Conservation (phyloP, 2,113 vertebrate species). For the Gambusia affinis region DNA sequence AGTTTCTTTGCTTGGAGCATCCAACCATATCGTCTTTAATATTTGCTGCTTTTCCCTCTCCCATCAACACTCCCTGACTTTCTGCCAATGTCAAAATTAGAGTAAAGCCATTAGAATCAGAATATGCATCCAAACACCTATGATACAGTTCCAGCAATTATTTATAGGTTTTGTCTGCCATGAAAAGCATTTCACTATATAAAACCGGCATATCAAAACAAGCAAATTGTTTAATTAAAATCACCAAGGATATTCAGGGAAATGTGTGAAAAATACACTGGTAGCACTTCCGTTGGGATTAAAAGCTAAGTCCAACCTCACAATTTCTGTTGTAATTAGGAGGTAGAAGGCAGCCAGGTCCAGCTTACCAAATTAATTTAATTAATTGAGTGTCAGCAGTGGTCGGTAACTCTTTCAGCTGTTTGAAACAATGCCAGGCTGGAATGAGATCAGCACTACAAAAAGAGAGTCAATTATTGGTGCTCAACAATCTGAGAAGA, state of each 20-base stretch:
- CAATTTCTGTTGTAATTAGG: neutral
- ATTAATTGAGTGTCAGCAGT: neutral
- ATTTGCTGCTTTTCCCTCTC: constrained; percentile 3
- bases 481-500: no score
- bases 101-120: constrained; percentile 6
- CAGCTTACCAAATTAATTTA: neutral
- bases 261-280: no score
- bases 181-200: neutral
- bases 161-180: neutral
- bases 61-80: constrained; percentile 2
- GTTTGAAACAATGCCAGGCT: no score
- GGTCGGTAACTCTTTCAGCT: no score
- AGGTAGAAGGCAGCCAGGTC: neutral
- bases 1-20: neutral
- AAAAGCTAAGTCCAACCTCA: neutral
- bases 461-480: no score
- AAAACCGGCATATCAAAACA: neutral
- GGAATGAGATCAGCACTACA: no score
- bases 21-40: neutral
- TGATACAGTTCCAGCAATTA: neutral
- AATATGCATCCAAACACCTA: constrained; percentile 9
- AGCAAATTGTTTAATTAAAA: neutral
- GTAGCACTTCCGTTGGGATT: no score
- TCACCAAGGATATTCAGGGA: no score
- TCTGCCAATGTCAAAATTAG: constrained; percentile 12